These are phyloP conservation scores for Papilio helenus DNA, from an alignment of 1,140 invertebrate species.

Conservation along the genomic window DNA sequence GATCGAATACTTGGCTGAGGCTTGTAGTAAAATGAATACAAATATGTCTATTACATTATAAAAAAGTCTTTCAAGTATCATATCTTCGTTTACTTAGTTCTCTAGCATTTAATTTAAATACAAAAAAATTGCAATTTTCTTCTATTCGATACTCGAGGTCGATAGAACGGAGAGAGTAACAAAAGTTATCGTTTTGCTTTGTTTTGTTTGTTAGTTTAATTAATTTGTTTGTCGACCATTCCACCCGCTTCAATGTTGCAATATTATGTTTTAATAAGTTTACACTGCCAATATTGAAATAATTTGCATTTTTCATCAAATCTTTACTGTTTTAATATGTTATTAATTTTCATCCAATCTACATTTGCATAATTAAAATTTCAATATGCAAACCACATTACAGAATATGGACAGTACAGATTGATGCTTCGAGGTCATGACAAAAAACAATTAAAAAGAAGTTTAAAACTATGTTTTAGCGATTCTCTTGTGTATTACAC, in stretches of 20 bases:
- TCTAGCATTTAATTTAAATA: background rate
- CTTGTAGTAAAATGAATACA: too few relatives aligned
- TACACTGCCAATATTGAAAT: constrained; percentile 44
- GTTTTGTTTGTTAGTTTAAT: constrained; percentile 56
- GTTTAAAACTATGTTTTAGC: background rate
- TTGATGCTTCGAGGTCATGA: background rate
- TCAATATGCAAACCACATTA: constrained; percentile 14
- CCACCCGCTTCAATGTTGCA: constrained; percentile 41
- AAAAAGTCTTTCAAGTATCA: too few relatives aligned
- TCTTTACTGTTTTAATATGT: constrained; percentile 41
- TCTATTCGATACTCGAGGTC: background rate
- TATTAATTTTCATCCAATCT: constrained; percentile 22
- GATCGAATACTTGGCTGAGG: too few relatives aligned
- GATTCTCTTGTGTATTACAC: background rate
- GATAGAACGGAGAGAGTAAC: constrained; percentile 37
- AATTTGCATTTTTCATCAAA: constrained; percentile 48
- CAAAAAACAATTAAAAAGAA: background rate
- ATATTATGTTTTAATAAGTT: constrained; percentile 49
- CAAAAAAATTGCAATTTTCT: background rate
- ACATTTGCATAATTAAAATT: constrained; percentile 26
- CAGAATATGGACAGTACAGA: background rate
- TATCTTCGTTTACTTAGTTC: too few relatives aligned
- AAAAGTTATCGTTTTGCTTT: constrained; percentile 50
- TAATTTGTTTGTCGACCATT: constrained; percentile 53
- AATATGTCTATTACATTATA: too few relatives aligned